A percentile compares a stretch with the other conserved stretches of the same genome.
phyloP scores from a whole-genome alignment of 2,797 vertebrate genomes.

The Darevskia nairensis region DNA sequence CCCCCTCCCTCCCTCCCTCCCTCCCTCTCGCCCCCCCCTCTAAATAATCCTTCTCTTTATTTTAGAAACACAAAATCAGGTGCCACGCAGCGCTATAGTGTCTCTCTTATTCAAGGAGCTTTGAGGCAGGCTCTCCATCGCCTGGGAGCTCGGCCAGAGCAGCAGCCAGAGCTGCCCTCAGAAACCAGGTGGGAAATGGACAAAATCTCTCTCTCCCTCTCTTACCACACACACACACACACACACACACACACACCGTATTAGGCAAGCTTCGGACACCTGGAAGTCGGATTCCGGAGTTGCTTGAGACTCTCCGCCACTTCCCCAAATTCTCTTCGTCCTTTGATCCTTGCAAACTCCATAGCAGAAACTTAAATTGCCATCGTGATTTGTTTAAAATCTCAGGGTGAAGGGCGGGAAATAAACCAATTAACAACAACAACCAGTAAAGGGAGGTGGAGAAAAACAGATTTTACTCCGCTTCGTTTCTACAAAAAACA shows the following conservation, averaged over 20 bases:
- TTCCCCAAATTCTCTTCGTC: background rate
- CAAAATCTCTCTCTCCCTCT: constrained; percentile 54
- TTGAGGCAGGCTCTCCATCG: constrained; percentile 81
- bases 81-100: constrained; percentile 97
- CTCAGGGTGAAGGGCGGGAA: too few species aligned
- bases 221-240: background rate
- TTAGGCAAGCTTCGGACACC: background rate
- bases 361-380: background rate
- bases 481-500: background rate
- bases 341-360: background rate
- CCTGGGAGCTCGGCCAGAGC: constrained; percentile 77
- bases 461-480: background rate
- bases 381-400: background rate
- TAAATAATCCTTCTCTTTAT: constrained; percentile 91
- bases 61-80: constrained; percentile 92
- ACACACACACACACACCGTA: background rate
- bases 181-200: constrained; percentile 91
- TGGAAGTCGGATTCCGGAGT: background rate
- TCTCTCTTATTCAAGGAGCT: constrained; percentile 89
- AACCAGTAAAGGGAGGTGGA: background rate
- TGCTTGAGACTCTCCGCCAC: background rate
- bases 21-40: constrained; percentile 77
- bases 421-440: background rate
- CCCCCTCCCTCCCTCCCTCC: constrained; percentile 65
- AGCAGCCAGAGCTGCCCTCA: constrained; percentile 81